Evolutionary conservation across 2,113 vertebrate species (phyloP), one percentile per base, ranked within the genome.

Genomic region (Anseranas semipalmata): DNA sequence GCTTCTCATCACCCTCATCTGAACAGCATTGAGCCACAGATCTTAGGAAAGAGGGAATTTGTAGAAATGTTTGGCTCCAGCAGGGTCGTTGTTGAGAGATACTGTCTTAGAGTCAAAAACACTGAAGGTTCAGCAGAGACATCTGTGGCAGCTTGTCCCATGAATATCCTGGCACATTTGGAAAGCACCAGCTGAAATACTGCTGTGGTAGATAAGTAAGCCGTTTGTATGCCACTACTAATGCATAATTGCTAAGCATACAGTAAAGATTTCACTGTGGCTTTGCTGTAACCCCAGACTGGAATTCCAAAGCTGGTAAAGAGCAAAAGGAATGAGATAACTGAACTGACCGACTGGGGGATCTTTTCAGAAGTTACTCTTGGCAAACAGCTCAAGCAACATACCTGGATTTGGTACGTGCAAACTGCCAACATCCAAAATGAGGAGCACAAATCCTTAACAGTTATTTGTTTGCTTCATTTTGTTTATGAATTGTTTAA

Each of bases 121-220:
- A 43, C 15, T 73, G 60, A 72, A 85, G 55, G 22, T 85, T 94
- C 81, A 82, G 50, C 48, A 85, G 58, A 73, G 50, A 41, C 45
- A 81, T 67, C 48, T 86, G 60, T 55, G 45, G 71, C 74, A 87
- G 15, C 43, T 96, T 77, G 62, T 66, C 18, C 27, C 67, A 60
- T 74, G 85, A 90, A 60, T 37, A 88, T 76, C 24, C 59, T 85
- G 87, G 76, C 85, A 89, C 45, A 22, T 24, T 68, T 46, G 70
- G 39, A 91, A 84, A 75, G 24, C 55, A 48, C 35, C 48, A 89
- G 93, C 72, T 94, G 89, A 96, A 96, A 92, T 63, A 58, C 66
- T 85, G 70, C 65, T 65, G 59, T 60, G 87, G 62, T 35, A 89
- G 78, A 90, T 87, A 80, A 90, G 35, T 58, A 85, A 70, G 43